A percentile compares a stretch with the other conserved stretches of the same genome.
Evolutionary conservation across 2,888 invertebrate species (phyloP).

Genomic region (Phoenoteleia sp.): DNA sequence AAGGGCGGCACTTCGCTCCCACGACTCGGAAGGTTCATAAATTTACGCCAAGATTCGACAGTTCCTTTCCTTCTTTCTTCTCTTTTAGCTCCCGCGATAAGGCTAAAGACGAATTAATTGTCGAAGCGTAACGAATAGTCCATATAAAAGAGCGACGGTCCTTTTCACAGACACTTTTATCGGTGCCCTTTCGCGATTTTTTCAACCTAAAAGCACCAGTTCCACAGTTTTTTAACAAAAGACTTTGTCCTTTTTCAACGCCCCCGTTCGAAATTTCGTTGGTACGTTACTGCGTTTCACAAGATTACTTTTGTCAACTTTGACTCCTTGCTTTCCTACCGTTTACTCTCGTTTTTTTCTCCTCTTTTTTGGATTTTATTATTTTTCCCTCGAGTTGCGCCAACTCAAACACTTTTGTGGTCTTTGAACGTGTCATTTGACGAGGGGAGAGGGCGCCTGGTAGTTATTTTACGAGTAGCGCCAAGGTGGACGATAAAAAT

Average conservation of each 20-base stretch:
- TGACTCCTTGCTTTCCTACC: background rate
- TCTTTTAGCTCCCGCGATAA: conserved; percentile 50
- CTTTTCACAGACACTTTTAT: conserved; percentile 37
- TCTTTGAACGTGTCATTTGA: conserved; percentile 11
- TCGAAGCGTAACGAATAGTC: conserved; percentile 67
- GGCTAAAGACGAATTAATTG: conserved; percentile 65
- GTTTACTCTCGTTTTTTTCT: background rate
- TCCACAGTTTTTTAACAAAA: too few species aligned
- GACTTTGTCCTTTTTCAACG: too few species aligned
- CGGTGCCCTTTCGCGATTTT: background rate
- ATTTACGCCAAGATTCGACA: conserved; percentile 63
- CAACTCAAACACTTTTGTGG: conserved; percentile 11
- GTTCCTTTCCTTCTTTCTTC: conserved; percentile 28
- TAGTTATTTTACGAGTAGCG: conserved; percentile 77
- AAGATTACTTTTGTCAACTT: conserved; percentile 44
- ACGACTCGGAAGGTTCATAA: conserved; percentile 59
- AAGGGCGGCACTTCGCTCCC: conserved; percentile 26
- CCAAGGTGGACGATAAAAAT: conserved; percentile 79
- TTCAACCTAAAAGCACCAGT: background rate
- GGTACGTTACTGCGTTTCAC: conserved; percentile 1
- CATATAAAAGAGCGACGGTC: conserved; percentile 61
- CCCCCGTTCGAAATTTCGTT: background rate
- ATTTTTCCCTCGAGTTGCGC: background rate
- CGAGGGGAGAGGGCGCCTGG: background rate
- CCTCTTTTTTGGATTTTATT: background rate